Base-by-base conservation (phyloP, 2,113 vertebrate genomes). In the Myrmecophaga tridactyla region DNA sequence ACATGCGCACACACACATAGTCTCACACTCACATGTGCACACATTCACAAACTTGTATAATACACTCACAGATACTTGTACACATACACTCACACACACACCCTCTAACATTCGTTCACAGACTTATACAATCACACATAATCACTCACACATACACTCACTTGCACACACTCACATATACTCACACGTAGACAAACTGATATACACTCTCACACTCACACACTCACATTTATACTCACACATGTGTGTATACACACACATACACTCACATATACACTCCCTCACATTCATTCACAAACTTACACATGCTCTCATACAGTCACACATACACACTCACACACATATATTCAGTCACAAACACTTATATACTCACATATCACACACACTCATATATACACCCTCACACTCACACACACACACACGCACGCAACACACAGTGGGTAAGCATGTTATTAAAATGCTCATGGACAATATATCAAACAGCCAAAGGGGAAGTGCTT, bases 371-470 rank as follows among this genome's bases (percentile, higher is more conserved):
- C 15, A 34, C 69, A n/a, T 0, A 17, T 10, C 69, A 29, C 29
- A 23, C n/a, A 8, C 36, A 25, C 69, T 41, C 36, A 43, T 39
- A 31, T 6, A 43, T 18, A 62, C 23, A 29, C 20, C 4, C 36
- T 58, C 56, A 29, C n/a, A 39, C 58, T 60, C 53, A 60, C 4
- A 0, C 4, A 7, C 29, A 15, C 41, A 63, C 62, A 21, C 20
- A 31, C 17, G 9, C 7, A 0, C 25, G 39, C n/a, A n/a, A 4
- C 6, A 6, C 29, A 23, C 13, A 36, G 36, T 27, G 4, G 46
- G 5, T 21, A 18, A 23, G 48, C 27, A 5, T 36, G 31, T 25
- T n/a, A 15, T 58, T 43, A 60, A 77, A 76, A 36, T 10, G 27
- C 18, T 3, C 4, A 1, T 3, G 29, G 78, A 29, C 14, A 31